Evolutionary conservation across 2,113 vertebrate species (phyloP).

Genomic region (Caretta caretta): DNA sequence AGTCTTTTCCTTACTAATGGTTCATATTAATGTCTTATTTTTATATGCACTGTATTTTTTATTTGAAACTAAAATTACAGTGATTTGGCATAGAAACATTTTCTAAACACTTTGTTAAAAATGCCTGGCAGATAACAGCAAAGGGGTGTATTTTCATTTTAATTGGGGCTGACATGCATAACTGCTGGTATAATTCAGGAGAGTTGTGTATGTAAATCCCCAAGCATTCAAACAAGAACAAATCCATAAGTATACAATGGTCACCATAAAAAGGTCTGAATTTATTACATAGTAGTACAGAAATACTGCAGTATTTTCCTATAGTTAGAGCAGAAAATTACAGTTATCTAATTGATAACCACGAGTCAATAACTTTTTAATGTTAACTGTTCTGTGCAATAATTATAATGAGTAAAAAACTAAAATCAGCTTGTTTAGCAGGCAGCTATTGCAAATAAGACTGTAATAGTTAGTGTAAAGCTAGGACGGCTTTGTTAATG

Average conservation of each 20-base stretch:
- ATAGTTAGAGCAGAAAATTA: neutral
- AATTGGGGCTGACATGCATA: neutral
- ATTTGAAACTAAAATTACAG: neutral
- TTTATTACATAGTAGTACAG: neutral
- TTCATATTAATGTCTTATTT: neutral
- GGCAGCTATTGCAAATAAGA: conserved; percentile 29
- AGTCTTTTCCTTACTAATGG: neutral
- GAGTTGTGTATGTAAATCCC: neutral
- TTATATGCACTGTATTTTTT: neutral
- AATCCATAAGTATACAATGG: neutral
- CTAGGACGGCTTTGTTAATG: neutral
- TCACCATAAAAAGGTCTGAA: neutral
- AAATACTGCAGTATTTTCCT: neutral
- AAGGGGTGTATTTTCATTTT: neutral
- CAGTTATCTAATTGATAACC: neutral
- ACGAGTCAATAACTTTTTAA: conserved; percentile 13
- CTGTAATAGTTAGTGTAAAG: neutral
- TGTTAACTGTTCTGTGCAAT: conserved; percentile 29
- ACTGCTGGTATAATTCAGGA: neutral
- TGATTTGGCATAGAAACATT: neutral
- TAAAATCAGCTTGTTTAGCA: neutral
- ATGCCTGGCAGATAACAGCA: neutral
- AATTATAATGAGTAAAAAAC: neutral
- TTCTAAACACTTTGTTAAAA: neutral
- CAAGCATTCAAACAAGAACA: neutral